A percentile compares a stretch with the other conserved stretches of the same genome.
phyloP scores from a whole-genome alignment of 2,113 vertebrate genomes.

The Pipra filicauda region DNA sequence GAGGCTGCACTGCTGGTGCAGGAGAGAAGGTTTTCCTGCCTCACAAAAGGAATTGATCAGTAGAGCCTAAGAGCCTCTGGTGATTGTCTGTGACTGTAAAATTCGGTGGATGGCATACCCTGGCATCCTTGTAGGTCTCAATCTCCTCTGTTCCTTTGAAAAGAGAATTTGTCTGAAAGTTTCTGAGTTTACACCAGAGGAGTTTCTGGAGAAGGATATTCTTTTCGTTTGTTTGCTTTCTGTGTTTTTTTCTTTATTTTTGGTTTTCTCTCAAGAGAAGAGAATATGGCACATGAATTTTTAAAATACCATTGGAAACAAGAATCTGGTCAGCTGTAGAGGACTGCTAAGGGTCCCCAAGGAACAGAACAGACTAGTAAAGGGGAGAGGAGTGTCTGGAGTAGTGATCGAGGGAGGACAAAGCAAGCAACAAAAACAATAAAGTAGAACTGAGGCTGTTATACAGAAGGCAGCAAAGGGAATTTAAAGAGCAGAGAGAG shows the following conservation, averaged over 20 bases:
- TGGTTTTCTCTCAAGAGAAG: conserved; percentile 27
- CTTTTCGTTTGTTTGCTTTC: not conserved
- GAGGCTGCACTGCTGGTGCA: accelerated
- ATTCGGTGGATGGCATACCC: not conserved
- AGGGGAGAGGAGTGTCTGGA: conserved; percentile 28
- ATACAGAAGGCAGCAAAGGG: not conserved
- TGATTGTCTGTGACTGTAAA: not conserved
- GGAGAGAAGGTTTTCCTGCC: not conserved
- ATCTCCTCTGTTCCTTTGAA: not conserved
- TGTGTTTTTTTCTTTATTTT: not conserved
- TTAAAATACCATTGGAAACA: conserved; percentile 23
- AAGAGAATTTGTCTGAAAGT: not conserved
- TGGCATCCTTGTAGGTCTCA: not conserved
- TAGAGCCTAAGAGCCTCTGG: not conserved
- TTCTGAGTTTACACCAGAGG: not conserved
- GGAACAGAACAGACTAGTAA: conserved; percentile 13
- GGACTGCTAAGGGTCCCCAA: conserved; percentile 1
- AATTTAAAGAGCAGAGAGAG: conserved; percentile 28
- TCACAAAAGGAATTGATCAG: accelerated
- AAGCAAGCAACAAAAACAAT: conserved; percentile 48
- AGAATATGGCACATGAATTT: conserved; percentile 41
- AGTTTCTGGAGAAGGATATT: not conserved
- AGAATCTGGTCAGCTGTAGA: conserved; percentile 22
- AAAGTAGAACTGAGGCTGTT: not conserved
- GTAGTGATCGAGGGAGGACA: not conserved